These are phyloP conservation scores for Armadillidium nasatum DNA, from an alignment of 1,140 invertebrate genomes.

Conservation along the genomic window DNA sequence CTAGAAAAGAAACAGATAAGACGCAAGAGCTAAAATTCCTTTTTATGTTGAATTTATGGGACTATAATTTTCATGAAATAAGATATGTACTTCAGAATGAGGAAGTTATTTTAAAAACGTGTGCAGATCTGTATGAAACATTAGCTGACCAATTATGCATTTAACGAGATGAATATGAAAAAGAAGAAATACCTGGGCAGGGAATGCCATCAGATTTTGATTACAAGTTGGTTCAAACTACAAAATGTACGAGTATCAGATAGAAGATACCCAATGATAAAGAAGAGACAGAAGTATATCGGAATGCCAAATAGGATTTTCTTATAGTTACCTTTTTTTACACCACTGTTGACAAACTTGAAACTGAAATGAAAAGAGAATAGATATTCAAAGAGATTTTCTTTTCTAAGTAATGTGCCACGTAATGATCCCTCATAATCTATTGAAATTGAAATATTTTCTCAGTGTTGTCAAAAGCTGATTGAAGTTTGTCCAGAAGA, in stretches of 20 bases:
- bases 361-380: slow-evolving; percentile 42
- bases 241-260: slow-evolving; percentile 22
- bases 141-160: slow-evolving; percentile 32
- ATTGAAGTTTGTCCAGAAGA: slow-evolving; percentile 35
- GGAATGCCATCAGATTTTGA: slow-evolving; percentile 32
- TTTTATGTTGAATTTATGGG: slow-evolving; percentile 43
- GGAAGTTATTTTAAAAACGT: slow-evolving; percentile 39
- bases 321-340: slow-evolving; percentile 13
- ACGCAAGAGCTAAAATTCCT: slow-evolving; percentile 44
- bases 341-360: slow-evolving; percentile 39
- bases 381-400: slow-evolving; percentile 39
- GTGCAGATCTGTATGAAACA: slow-evolving; percentile 36
- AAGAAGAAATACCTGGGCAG: slow-evolving; percentile 23
- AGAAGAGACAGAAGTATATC: slow-evolving; percentile 42
- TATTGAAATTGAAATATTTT: slow-evolving; percentile 32
- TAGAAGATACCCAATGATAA: slow-evolving; percentile 36
- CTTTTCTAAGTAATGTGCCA: slow-evolving; percentile 39
- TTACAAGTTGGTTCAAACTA: slow-evolving; percentile 34
- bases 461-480: slow-evolving; percentile 33
- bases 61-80: slow-evolving; percentile 40
- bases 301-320: slow-evolving; percentile 42
- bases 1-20: slow-evolving; percentile 22
- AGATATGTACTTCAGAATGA: slow-evolving; percentile 40
- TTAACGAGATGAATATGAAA: slow-evolving; percentile 40
- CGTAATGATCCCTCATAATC: slow-evolving; percentile 21